Percentiles rank a stretch among this genome's conserved stretches.
These are phyloP conservation scores for Pristionchus mayeri DNA, from an alignment of 2,888 invertebrate species.

Conservation along the genomic window DNA sequence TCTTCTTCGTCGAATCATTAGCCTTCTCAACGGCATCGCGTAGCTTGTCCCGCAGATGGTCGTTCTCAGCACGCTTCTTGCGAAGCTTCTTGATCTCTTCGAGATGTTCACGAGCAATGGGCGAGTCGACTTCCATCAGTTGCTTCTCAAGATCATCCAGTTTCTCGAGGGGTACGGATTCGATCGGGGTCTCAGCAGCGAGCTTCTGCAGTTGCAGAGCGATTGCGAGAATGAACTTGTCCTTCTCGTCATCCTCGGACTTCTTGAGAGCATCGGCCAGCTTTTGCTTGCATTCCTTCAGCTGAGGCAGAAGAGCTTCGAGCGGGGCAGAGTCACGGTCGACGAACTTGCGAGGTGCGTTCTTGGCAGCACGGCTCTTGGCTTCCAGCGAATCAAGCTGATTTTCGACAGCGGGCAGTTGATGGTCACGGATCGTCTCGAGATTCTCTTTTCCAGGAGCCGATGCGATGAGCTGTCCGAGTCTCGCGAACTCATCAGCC, in stretches of 20 bases:
- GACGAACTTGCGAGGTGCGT: constrained; percentile 45
- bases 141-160: constrained; percentile 54
- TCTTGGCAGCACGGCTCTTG: constrained; percentile 42
- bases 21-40: constrained; percentile 54
- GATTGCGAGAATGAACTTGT: constrained; percentile 39
- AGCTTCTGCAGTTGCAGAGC: constrained; percentile 41
- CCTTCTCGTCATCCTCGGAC: constrained; percentile 46
- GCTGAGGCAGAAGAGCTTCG: not conserved
- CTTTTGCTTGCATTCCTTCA: constrained; percentile 30
- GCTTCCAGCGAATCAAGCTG: constrained; percentile 43
- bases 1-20: constrained; percentile 51
- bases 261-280: constrained; percentile 35
- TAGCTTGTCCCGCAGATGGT: constrained; percentile 50
- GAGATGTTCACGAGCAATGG: constrained; percentile 38
- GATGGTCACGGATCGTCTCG: constrained; percentile 26
- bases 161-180: not conserved
- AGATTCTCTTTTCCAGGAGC: constrained; percentile 45
- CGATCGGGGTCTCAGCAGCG: constrained; percentile 31
- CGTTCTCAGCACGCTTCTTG: constrained; percentile 53
- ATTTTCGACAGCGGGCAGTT: constrained; percentile 25
- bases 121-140: constrained; percentile 53
- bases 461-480: constrained; percentile 46
- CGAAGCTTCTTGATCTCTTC: constrained; percentile 55
- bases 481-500: constrained; percentile 55
- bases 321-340: constrained; percentile 2